These are phyloP conservation scores for Athrips mouffetella DNA, from an alignment of 2,888 invertebrate species.

Conservation along the genomic window DNA sequence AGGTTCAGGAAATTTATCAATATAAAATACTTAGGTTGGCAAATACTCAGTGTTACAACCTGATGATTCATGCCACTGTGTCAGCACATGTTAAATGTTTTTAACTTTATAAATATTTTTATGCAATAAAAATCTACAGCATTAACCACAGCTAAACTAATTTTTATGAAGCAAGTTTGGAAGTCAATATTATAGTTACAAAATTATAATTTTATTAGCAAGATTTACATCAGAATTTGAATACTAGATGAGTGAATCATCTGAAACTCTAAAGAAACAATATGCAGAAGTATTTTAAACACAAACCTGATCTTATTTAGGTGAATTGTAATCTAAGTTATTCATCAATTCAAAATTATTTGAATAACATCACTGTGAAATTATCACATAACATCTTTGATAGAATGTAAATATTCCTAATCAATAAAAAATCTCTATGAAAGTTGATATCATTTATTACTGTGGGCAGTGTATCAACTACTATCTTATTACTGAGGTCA, in stretches of 20 bases:
- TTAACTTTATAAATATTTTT: too few relatives aligned
- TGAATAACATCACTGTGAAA: background rate
- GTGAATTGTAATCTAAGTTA: constrained; percentile 11
- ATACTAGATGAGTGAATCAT: background rate
- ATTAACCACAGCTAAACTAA: too few relatives aligned
- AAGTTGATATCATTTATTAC: constrained; percentile 7
- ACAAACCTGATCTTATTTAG: background rate
- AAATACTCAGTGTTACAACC: constrained; percentile 27
- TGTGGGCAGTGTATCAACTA: background rate
- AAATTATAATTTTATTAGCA: background rate
- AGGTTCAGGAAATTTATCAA: constrained; percentile 28
- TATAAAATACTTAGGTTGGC: constrained; percentile 32
- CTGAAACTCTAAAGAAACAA: constrained; percentile 7
- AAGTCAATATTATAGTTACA: background rate
- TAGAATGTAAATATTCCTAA: background rate
- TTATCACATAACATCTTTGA: background rate
- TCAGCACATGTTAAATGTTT: too few relatives aligned
- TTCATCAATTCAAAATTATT: background rate
- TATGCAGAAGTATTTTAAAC: constrained; percentile 9
- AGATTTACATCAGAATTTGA: background rate
- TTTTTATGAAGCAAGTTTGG: too few relatives aligned
- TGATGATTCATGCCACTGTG: constrained; percentile 43
- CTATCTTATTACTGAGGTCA: constrained; percentile 10
- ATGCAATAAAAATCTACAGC: too few relatives aligned
- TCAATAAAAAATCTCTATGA: constrained; percentile 5